Base-by-base conservation (phyloP, 2,888 invertebrate species). In the Conchocele bisecta region DNA sequence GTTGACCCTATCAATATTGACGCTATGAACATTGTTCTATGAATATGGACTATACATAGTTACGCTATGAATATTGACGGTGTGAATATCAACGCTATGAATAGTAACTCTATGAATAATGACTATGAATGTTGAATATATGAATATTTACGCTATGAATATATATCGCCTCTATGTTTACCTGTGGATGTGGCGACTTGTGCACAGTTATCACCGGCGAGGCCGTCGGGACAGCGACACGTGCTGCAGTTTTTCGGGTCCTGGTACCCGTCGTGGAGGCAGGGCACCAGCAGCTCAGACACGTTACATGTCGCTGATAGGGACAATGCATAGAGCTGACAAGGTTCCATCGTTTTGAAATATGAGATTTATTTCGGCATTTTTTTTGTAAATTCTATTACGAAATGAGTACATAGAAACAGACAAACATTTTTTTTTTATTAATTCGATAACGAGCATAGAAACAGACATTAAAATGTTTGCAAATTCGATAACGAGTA, bases 211-310 rank as follows among this genome's bases (percentile, higher is more conserved):
- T 71, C 66, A 7, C 90, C 90, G 1, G 75, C 74, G 33, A 89
- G 78, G 2, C 90, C 90, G 15, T 88, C 88, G 0, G 90, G 86
- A 71, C 90, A 90, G 13, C 88, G 72, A 72, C 90, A 90, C 26
- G 74, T 51, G 46, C 79, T 73, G 69, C 90, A 90, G 61, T 85
- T 82, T 46, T 82, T 83, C 13, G 90, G 90, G 67, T 90, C 90
- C 58, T 88, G 89, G 75, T 90, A 90, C 0, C 90, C 90, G 17
- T 89, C 88, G 58, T 89, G 68, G 26, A 73, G 73, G 66, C 90
- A 90, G 7, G 64, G 50, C 15, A 70, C 70, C 0, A 28, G 3
- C 17, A 81, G 51, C 1, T 46, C 26, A 11, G 57, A 48, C 4
- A 46, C 37, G 39, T 74, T 53, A 66, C 84, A 85, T 13, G 44